These are phyloP conservation scores for Melanostigma gelatinosum DNA, from an alignment of 2,113 vertebrate species.

Conservation along the genomic window DNA sequence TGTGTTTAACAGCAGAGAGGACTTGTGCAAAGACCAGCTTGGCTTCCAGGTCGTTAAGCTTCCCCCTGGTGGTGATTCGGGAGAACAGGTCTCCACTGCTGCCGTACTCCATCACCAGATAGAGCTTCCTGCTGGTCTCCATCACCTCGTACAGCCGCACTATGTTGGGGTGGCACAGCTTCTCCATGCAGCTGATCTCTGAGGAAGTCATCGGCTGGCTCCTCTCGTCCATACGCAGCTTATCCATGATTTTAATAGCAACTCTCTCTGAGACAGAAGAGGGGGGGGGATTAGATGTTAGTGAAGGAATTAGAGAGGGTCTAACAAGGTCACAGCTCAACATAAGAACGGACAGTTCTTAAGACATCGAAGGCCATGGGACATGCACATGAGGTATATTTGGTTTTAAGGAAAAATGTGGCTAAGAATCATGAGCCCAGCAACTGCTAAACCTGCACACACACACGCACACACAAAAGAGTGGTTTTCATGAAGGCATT, in stretches of 20 bases:
- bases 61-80: constrained; percentile 79
- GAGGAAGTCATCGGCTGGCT: constrained; percentile 54
- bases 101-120: constrained; percentile 85
- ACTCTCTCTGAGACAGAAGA: constrained; percentile 78
- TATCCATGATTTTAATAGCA: constrained; percentile 84
- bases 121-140: constrained; percentile 78
- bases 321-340: constrained; percentile 10
- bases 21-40: constrained; percentile 84
- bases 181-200: constrained; percentile 86
- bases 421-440: neutral
- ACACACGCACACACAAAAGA: no score
- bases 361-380: constrained; percentile 15
- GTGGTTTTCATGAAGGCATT: constrained; percentile 4
- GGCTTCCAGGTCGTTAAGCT: constrained; percentile 78
- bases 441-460: neutral
- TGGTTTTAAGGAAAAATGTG: constrained; percentile 37
- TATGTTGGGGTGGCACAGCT: constrained; percentile 83
- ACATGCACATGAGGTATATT: constrained; percentile 2
- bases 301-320: constrained; percentile 9
- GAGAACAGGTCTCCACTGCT: constrained; percentile 84
- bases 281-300: constrained; percentile 6
- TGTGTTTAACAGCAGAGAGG: constrained; percentile 83
- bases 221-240: constrained; percentile 73
- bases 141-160: constrained; percentile 86
- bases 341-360: neutral